These are phyloP conservation scores for Anastrepha ludens DNA, from an alignment of 1,140 invertebrate species.

Conservation along the genomic window DNA sequence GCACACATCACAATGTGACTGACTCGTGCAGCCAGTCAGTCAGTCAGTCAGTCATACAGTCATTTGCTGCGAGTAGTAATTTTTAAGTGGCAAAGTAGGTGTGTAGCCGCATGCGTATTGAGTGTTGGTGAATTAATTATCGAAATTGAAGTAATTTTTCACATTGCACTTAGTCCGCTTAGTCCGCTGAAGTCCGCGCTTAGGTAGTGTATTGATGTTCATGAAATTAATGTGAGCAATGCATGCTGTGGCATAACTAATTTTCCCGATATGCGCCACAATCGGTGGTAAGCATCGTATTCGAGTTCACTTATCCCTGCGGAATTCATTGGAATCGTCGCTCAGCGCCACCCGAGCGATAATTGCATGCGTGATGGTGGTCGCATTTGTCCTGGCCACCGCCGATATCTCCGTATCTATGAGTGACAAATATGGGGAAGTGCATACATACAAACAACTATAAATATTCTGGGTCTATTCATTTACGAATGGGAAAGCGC, in stretches of 20 bases:
- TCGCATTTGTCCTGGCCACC: neutral
- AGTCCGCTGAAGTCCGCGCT: neutral
- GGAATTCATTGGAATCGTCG: slow-evolving; percentile 45
- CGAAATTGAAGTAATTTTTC: slow-evolving; percentile 29
- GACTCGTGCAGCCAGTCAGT: neutral
- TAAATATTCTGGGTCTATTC: too few species aligned
- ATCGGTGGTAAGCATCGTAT: neutral
- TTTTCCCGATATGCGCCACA: slow-evolving; percentile 33
- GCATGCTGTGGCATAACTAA: slow-evolving; percentile 46
- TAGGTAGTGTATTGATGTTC: neutral
- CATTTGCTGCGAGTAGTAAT: neutral
- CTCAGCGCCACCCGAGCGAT: slow-evolving; percentile 11
- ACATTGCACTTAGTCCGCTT: neutral
- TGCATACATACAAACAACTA: too few species aligned
- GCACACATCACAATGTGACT: neutral
- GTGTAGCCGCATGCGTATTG: neutral
- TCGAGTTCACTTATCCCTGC: neutral
- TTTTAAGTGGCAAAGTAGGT: slow-evolving; percentile 9
- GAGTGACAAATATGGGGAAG: slow-evolving; percentile 27
- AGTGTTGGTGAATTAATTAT: slow-evolving; percentile 45
- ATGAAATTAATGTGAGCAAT: slow-evolving; percentile 6
- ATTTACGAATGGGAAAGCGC: too few species aligned
- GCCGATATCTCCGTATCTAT: slow-evolving; percentile 4
- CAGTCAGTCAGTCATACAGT: neutral
- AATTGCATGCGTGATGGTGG: slow-evolving; percentile 33